Evolutionary conservation across 2,113 vertebrate species (phyloP), one percentile per base, ranked within the genome.

Genomic region (Odocoileus hemionus): DNA sequence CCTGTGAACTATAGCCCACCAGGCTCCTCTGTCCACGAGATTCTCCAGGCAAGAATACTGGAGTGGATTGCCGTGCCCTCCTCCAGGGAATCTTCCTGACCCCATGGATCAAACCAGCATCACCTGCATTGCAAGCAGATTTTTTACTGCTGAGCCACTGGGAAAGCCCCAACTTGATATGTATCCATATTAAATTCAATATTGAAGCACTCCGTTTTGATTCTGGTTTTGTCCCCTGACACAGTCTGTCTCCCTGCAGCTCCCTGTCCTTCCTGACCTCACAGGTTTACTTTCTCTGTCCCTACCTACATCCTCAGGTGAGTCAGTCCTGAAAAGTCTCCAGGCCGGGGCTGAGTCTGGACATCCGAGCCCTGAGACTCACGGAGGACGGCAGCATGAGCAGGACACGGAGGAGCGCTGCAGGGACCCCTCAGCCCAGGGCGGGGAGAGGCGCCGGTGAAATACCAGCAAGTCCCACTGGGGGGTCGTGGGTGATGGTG

Each of bases 321-420:
- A 94, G 26, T 86, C 36, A 14, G 67, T 36, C 89, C 17, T 16
- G 39, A 86, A 55, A 70, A 58, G 80, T 60, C 80, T 16, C 23
- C 28, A 87, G 83, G 61, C 76, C 19, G 17, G 15, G 15, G 11
- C 13, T 45, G 11, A 94, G 14, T 89, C 60, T 13, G 86, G 92
- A 95, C 70, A 52, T 9, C 11, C 7, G 43, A 91, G n/a, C 16
- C 30, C 25, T 36, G n/a, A 54, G 47, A 25, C 17, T 58, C 58
- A 84, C 14, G 43, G 17, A 30, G 67, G 30, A 52, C 12, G 30
- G 25, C 0, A 23, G 6, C 17, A 45, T 2, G 19, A 54, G 14
- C 8, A 50, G 36, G 36, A 28, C 5, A 0, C 0, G 25, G 6
- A n/a, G 45, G 5, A 83, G 33, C 2, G 4, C 0, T 1, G 9